Percentiles rank a stretch among this genome's conserved stretches.
Conservation (phyloP, 2,113 vertebrate species). For the Ictidomys tridecemlineatus region DNA sequence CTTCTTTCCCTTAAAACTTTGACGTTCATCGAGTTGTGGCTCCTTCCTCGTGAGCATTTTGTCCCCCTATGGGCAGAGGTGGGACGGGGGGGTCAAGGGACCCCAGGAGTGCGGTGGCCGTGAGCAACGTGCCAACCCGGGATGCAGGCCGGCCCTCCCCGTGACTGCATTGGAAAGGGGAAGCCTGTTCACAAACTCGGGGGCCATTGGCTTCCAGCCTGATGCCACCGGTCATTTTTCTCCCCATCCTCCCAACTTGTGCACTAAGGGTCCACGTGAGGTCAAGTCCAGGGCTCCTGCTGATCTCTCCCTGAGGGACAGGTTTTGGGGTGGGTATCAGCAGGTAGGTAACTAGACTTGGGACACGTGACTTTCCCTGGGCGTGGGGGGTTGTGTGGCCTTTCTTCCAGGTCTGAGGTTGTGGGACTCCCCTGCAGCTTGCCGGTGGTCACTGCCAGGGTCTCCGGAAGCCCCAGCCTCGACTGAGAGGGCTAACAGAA, state of each 20-base stretch:
- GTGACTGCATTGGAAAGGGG: fast-evolving
- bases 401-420: background rate
- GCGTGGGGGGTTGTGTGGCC: fast-evolving
- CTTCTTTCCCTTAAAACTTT: fast-evolving
- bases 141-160: no score
- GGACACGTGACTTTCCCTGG: background rate
- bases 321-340: background rate
- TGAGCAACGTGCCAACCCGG: fast-evolving
- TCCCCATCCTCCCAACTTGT: background rate
- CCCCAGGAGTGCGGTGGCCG: background rate
- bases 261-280: background rate
- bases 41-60: background rate
- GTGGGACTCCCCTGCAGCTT: background rate
- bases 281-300: fast-evolving
- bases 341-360: no score
- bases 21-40: fast-evolving
- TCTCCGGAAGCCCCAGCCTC: fast-evolving
- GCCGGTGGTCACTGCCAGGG: background rate
- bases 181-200: fast-evolving
- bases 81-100: background rate
- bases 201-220: fast-evolving
- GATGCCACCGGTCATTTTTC: fast-evolving
- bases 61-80: fast-evolving
- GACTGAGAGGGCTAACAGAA: fast-evolving
- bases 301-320: fast-evolving